Percentiles rank a stretch among this genome's conserved stretches.
These are phyloP conservation scores for Leucophora obtusa DNA, from an alignment of 2,888 invertebrate species.

Conservation along the genomic window DNA sequence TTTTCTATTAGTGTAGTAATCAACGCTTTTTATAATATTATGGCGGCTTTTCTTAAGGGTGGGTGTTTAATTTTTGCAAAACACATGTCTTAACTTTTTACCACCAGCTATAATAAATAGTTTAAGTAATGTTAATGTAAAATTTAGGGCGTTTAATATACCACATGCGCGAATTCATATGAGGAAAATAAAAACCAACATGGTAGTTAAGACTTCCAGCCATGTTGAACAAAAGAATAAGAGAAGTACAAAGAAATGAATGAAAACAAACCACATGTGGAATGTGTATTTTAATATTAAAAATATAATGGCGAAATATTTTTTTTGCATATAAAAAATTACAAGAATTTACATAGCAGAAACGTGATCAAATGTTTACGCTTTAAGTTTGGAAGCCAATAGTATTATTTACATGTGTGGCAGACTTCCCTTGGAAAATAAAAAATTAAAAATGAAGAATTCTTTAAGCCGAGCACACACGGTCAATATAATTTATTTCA, in stretches of 20 bases:
- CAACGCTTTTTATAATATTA: no score
- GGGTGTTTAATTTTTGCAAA: slow-evolving; percentile 43
- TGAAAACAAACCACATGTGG: slow-evolving; percentile 11
- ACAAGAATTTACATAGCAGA: slow-evolving; percentile 1
- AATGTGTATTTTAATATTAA: slow-evolving; percentile 7
- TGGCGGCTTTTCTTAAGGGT: slow-evolving; percentile 46
- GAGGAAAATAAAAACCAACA: slow-evolving; percentile 52
- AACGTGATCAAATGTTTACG: slow-evolving; percentile 46
- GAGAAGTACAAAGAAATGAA: background rate
- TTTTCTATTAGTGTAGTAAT: no score
- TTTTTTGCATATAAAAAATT: slow-evolving; percentile 1
- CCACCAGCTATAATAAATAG: slow-evolving; percentile 4
- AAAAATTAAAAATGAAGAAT: no score
- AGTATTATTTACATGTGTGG: no score
- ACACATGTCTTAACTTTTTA: background rate
- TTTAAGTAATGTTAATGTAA: slow-evolving; percentile 41
- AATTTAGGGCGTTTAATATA: slow-evolving; percentile 52
- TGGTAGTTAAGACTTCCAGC: slow-evolving; percentile 59
- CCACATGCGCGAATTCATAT: slow-evolving; percentile 59
- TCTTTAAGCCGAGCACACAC: no score
- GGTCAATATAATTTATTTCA: no score
- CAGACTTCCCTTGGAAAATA: no score
- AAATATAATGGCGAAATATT: slow-evolving; percentile 44
- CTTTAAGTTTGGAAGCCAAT: no score
- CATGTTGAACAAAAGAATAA: slow-evolving; percentile 45